phyloP scores from a whole-genome alignment of 30 jellyfish, hydroid and myxozoan species.

The Morbakka virulenta region DNA sequence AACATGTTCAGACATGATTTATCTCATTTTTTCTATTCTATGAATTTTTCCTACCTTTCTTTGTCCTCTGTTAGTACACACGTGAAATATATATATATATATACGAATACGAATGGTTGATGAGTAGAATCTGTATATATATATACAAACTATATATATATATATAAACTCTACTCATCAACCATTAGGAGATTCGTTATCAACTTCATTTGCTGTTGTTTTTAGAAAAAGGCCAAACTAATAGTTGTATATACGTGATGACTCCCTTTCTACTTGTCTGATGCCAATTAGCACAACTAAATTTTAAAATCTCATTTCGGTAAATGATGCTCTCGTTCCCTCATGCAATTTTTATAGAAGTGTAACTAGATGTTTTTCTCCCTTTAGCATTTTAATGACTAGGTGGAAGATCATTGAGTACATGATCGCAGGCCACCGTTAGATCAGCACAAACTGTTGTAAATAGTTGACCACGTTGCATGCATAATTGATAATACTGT shows the following conservation, averaged over 20 bases:
- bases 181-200: constrained; percentile 8
- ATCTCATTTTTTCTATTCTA: no score
- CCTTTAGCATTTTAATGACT: no score
- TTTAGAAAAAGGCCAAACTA: not conserved
- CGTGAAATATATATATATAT: no score
- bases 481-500: no score
- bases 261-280: not conserved
- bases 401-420: no score
- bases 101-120: no score
- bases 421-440: no score
- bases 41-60: not conserved
- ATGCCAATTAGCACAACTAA: not conserved
- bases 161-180: not conserved
- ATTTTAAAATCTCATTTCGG: not conserved
- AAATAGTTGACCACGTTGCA: no score
- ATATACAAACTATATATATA: no score
- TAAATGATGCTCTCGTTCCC: not conserved
- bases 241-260: constrained; percentile 5
- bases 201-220: constrained; percentile 6
- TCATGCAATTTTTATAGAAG: not conserved
- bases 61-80: not conserved
- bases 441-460: no score
- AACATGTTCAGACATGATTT: no score
- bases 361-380: not conserved
- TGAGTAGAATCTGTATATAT: no score